phyloP scores from a whole-genome alignment of 1,140 invertebrate genomes.

The Aricia agestis region DNA sequence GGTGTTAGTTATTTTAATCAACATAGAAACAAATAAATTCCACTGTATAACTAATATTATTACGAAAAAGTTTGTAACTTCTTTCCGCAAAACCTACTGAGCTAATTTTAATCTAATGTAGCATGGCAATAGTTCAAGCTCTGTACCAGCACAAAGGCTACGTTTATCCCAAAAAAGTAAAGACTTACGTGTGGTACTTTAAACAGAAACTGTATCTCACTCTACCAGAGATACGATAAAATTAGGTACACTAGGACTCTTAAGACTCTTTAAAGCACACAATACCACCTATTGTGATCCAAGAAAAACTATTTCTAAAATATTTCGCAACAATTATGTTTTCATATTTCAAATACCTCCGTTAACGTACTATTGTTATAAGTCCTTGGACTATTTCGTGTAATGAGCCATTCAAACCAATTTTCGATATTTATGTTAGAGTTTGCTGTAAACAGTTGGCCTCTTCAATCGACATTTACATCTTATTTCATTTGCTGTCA shows the following conservation, averaged over 20 bases:
- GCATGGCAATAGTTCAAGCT: too few species aligned
- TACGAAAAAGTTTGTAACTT: too few species aligned
- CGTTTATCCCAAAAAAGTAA: too few species aligned
- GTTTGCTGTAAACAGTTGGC: slow-evolving; percentile 37
- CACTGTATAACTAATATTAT: too few species aligned
- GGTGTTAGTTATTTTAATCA: too few species aligned
- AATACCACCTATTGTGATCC: not conserved
- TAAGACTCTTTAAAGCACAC: not conserved
- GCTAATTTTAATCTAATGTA: too few species aligned
- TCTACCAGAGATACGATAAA: not conserved
- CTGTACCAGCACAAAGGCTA: too few species aligned
- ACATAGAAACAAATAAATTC: too few species aligned
- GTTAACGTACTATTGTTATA: slow-evolving; percentile 58
- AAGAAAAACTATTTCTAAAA: not conserved
- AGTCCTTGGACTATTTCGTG: slow-evolving; percentile 53
- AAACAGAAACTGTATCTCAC: too few species aligned
- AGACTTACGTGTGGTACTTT: too few species aligned
- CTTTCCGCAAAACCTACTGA: too few species aligned
- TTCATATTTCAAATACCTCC: slow-evolving; percentile 49
- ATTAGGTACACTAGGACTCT: not conserved
- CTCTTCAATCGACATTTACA: not conserved
- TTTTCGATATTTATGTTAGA: slow-evolving; percentile 4
- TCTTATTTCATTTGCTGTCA: slow-evolving; percentile 36
- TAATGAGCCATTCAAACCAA: slow-evolving; percentile 33
- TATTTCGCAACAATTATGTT: slow-evolving; percentile 14